A percentile compares a stretch with the other conserved stretches of the same genome.
phyloP scores from a whole-genome alignment of 1,140 invertebrate genomes.

The Eulimnadia texana region DNA sequence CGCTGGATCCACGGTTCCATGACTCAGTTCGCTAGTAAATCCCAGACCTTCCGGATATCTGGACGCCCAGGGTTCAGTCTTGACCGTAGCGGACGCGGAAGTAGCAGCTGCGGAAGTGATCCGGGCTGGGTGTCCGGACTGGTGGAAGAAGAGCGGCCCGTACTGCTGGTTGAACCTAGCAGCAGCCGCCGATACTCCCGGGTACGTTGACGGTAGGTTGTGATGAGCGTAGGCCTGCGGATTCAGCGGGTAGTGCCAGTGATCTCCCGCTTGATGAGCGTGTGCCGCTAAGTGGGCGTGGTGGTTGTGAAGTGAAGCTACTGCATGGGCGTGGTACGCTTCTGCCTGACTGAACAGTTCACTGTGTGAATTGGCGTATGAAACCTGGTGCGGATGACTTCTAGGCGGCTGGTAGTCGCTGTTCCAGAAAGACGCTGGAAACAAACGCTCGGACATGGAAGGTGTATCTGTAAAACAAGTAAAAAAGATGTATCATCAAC shows the following conservation, averaged over 20 bases:
- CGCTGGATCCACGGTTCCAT: too few species aligned
- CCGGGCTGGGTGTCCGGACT: constrained; percentile 27
- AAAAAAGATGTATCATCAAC: too few species aligned
- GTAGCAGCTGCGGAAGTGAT: too few species aligned
- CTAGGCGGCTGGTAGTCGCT: constrained; percentile 56
- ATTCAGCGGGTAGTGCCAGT: constrained; percentile 40
- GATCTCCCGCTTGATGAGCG: constrained; percentile 22
- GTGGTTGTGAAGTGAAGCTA: constrained; percentile 8
- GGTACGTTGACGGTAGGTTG: constrained; percentile 42
- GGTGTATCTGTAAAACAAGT: constrained; percentile 24
- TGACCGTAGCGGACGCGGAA: constrained; percentile 19
- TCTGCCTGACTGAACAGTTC: not conserved
- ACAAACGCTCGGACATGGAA: constrained; percentile 77
- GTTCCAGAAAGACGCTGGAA: constrained; percentile 87
- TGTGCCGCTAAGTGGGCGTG: constrained; percentile 15
- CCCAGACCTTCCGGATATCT: constrained; percentile 11
- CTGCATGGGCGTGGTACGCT: constrained; percentile 13
- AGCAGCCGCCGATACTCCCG: constrained; percentile 39
- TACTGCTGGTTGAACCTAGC: constrained; percentile 29
- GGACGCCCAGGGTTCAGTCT: constrained; percentile 19
- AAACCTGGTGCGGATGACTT: constrained; percentile 37
- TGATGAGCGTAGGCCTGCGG: not conserved
- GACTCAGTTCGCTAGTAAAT: constrained; percentile 21
- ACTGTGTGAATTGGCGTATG: constrained; percentile 18
- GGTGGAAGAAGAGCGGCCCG: constrained; percentile 46